Conservation (phyloP, 2,113 vertebrate genomes). For the Engraulis encrasicolus region DNA sequence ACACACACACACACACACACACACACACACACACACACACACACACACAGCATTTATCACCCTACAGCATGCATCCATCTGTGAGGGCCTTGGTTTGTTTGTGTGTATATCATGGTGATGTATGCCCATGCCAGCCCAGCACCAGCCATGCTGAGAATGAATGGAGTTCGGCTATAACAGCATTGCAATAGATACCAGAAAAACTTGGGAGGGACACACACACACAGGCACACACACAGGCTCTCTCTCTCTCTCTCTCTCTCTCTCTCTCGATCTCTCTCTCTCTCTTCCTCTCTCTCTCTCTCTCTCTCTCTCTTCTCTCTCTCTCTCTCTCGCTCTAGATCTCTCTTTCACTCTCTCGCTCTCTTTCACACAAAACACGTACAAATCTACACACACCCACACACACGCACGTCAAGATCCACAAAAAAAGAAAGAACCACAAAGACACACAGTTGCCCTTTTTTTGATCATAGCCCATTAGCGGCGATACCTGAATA, state of each 20-base stretch:
- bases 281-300: too few relatives aligned
- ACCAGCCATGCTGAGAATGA: neutral
- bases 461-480: too few relatives aligned
- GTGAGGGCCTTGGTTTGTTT: neutral
- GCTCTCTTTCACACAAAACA: too few relatives aligned
- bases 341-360: too few relatives aligned
- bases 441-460: too few relatives aligned
- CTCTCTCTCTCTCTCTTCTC: too few relatives aligned
- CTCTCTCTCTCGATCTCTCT: too few relatives aligned
- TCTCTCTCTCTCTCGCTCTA: too few relatives aligned
- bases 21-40: slow-evolving; percentile 3
- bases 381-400: neutral
- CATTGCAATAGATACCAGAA: neutral
- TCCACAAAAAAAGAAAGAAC: neutral
- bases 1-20: too few relatives aligned
- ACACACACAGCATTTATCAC: neutral
- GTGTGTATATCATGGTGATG: neutral
- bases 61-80: neutral
- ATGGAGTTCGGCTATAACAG: neutral
- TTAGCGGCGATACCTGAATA: neutral
- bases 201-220: neutral
- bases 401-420: neutral
- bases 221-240: neutral
- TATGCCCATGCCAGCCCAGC: neutral
- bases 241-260: too few relatives aligned